Evolutionary conservation across 1,140 invertebrate genomes (phyloP).

Genomic region (Ptiloglossa arizonensis): DNA sequence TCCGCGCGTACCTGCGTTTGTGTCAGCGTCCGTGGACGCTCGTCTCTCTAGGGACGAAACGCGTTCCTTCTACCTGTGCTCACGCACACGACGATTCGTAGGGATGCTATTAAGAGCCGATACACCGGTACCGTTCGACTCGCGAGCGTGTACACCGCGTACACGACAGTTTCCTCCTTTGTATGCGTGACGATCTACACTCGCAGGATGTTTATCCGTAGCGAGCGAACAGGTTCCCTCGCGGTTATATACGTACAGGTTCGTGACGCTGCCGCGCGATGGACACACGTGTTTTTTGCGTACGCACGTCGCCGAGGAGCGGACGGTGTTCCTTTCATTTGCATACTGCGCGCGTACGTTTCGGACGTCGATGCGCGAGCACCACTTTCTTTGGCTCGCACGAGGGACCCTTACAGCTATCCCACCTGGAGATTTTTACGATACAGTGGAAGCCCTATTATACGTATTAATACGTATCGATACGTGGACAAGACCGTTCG

Average conservation of each 20-base stretch:
- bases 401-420: no score
- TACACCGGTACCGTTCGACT: conserved; percentile 16
- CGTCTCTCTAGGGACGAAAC: conserved; percentile 7
- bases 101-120: neutral
- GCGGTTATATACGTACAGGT: neutral
- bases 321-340: conserved; percentile 16
- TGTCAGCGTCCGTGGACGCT: neutral
- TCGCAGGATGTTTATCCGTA: conserved; percentile 13
- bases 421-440: no score
- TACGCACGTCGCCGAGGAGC: neutral
- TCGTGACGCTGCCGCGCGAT: neutral
- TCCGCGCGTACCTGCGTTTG: no score
- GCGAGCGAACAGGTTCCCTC: conserved; percentile 9
- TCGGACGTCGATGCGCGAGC: neutral
- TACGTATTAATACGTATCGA: no score
- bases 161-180: neutral
- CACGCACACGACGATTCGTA: conserved; percentile 11
- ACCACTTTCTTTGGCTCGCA: neutral
- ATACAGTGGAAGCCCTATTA: no score
- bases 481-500: no score
- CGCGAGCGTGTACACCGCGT: neutral
- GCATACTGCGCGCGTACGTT: neutral
- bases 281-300: conserved; percentile 16
- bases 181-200: neutral
- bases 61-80: conserved; percentile 45